A percentile compares a stretch with the other conserved stretches of the same genome.
These are phyloP conservation scores for Calyptomena viridis DNA, from an alignment of 2,113 vertebrate genomes.

Conservation along the genomic window DNA sequence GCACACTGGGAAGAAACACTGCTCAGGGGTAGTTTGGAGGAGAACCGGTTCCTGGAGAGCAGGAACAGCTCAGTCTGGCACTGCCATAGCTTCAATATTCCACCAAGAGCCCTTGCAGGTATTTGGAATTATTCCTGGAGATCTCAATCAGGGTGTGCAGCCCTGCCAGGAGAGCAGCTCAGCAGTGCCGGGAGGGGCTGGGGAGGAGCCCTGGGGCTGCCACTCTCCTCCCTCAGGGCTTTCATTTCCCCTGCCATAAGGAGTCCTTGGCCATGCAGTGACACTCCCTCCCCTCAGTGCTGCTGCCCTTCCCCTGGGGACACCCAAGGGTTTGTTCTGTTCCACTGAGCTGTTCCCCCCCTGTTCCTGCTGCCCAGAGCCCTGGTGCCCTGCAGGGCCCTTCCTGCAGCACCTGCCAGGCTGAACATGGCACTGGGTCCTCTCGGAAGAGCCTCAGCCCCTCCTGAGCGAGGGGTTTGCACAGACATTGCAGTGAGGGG, in stretches of 20 bases:
- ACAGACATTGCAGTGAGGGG: fast-evolving
- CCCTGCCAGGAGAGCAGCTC: background rate
- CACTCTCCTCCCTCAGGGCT: background rate
- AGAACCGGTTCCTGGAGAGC: background rate
- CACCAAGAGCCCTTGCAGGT: background rate
- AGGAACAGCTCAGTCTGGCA: background rate
- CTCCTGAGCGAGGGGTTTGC: fast-evolving
- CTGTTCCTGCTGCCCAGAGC: background rate
- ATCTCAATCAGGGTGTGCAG: background rate
- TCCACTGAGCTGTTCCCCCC: fast-evolving
- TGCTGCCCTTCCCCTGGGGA: background rate
- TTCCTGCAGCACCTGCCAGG: fast-evolving
- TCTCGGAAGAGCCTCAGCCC: background rate
- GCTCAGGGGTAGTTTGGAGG: background rate
- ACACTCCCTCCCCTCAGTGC: fast-evolving
- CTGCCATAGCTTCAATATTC: fast-evolving
- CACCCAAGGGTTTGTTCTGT: fast-evolving
- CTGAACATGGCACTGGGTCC: background rate
- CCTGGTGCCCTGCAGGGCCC: background rate
- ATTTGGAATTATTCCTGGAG: background rate
- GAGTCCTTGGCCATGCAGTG: background rate
- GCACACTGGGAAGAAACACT: background rate
- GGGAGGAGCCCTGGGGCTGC: background rate
- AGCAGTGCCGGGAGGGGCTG: background rate
- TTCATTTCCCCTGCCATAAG: background rate